phyloP scores from a whole-genome alignment of 2,113 vertebrate genomes.

The Oreochromis niloticus region DNA sequence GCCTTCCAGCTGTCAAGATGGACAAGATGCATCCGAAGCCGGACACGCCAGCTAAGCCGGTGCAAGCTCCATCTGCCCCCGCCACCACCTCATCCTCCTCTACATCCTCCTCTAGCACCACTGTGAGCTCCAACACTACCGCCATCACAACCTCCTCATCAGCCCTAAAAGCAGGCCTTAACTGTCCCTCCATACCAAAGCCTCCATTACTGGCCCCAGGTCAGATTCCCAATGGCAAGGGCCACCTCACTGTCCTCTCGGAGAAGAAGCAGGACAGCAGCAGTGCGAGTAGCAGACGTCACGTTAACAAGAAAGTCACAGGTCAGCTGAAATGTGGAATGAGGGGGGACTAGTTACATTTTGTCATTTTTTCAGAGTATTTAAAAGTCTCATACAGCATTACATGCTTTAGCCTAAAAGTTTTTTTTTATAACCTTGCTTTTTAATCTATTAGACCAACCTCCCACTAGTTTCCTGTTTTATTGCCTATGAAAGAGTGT shows the following conservation, averaged over 20 bases:
- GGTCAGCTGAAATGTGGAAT: constrained; percentile 69
- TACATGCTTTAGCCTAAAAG: not conserved
- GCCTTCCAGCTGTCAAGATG: constrained; percentile 89
- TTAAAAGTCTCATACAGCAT: not conserved
- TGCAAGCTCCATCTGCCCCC: constrained; percentile 81
- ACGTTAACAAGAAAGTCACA: constrained; percentile 90
- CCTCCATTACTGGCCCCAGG: constrained; percentile 90
- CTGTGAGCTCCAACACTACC: constrained; percentile 85
- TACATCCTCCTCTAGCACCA: constrained; percentile 88
- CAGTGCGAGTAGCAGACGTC: constrained; percentile 86
- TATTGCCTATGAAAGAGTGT: not conserved
- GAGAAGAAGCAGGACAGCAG: constrained; percentile 94
- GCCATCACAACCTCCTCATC: constrained; percentile 79
- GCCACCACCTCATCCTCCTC: constrained; percentile 78
- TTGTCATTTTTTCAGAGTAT: not conserved
- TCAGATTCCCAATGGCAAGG: constrained; percentile 97
- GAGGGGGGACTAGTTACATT: not conserved
- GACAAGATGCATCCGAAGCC: constrained; percentile 92
- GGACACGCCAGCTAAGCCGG: constrained; percentile 84
- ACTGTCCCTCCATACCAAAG: constrained; percentile 99
- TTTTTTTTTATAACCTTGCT: not conserved
- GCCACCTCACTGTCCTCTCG: constrained; percentile 79
- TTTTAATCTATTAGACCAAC: not conserved
- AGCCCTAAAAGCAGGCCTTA: constrained; percentile 98
- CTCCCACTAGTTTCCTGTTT: not conserved